Base-by-base conservation (phyloP, 2,113 vertebrate species). In the Oncorhynchus nerka region DNA sequence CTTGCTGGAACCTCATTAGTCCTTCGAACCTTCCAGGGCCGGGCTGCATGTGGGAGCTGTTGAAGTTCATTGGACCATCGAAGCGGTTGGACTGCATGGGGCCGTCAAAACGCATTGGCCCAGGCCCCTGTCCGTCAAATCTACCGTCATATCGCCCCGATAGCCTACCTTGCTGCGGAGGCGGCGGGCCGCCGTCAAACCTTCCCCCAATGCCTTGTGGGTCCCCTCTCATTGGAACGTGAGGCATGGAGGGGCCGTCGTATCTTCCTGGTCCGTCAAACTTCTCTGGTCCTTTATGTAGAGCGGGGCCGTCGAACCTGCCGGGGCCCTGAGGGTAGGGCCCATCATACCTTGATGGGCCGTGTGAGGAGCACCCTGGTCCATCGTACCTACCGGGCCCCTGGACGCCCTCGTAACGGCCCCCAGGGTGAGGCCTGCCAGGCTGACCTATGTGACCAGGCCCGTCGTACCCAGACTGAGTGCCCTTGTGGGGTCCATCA, bases 371-470 rank as follows among this genome's bases (percentile, higher is more conserved):
- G 7, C 66, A 82, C 2, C 81, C 82, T 0, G 85, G 32, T 20
- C 67, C 67, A 30, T 68, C 67, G 19, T 68, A 68, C 30, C 83
- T 68, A 2, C 94, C 92, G 71, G 92, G 68, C n/a, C 59, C 59
- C 19, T n/a, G n/a, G 2, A 91, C 89, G 57, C 90, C 92, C 74
- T 98, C 97, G 79, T 94, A 97, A 84, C 95, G 95, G 71, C 87
- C 88, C 0, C 77, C 73, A 0, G 83, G 80, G 22, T 87, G 85
- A 0, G 87, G 71, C 66, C 90, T 89, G 15, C 24, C 11, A 7
- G 88, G 66, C 0, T 74, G 74, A 24, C 74, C 86, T 55, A 24
- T 62, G 7, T 62, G 59, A 55, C 51, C 51, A 24, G 59, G 67
- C 5, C 67, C 30, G 8, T 68, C 67, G 19, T 68, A 68, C 26